phyloP scores from a whole-genome alignment of 2,113 vertebrate species.

The Manacus vitellinus region DNA sequence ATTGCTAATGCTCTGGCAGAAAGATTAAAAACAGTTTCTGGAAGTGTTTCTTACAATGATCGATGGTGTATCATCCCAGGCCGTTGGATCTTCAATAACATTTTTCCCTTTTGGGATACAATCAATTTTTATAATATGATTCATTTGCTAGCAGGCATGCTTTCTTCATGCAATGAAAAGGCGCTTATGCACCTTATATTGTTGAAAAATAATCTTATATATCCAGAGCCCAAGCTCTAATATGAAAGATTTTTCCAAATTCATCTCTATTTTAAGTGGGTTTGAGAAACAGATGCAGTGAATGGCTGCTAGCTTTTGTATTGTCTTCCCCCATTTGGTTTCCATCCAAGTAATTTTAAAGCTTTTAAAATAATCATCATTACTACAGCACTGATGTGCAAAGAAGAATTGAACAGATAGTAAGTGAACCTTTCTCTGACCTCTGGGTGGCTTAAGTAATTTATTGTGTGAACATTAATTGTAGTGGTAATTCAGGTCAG shows the following conservation, averaged over 20 bases:
- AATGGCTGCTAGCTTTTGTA: neutral
- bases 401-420: neutral
- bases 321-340: slow-evolving; percentile 40
- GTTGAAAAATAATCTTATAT: slow-evolving; percentile 79
- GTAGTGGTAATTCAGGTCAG: neutral
- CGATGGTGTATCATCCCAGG: slow-evolving; percentile 86
- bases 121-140: slow-evolving; percentile 90
- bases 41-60: slow-evolving; percentile 91
- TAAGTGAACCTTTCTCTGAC: neutral
- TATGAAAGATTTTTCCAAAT: slow-evolving; percentile 68
- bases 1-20: slow-evolving; percentile 85
- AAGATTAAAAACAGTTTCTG: slow-evolving; percentile 91
- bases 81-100: slow-evolving; percentile 89
- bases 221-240: slow-evolving; percentile 59
- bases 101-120: slow-evolving; percentile 86
- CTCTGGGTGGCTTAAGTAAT: neutral
- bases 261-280: slow-evolving; percentile 65
- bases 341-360: slow-evolving; percentile 27
- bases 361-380: neutral
- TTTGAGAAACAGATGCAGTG: slow-evolving; percentile 45
- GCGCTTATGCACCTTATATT: slow-evolving; percentile 81
- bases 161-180: slow-evolving; percentile 83
- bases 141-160: slow-evolving; percentile 82
- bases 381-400: neutral
- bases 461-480: slow-evolving; percentile 3